phyloP scores from a whole-genome alignment of 2,888 invertebrate species.

The Chrysodeixis includens region DNA sequence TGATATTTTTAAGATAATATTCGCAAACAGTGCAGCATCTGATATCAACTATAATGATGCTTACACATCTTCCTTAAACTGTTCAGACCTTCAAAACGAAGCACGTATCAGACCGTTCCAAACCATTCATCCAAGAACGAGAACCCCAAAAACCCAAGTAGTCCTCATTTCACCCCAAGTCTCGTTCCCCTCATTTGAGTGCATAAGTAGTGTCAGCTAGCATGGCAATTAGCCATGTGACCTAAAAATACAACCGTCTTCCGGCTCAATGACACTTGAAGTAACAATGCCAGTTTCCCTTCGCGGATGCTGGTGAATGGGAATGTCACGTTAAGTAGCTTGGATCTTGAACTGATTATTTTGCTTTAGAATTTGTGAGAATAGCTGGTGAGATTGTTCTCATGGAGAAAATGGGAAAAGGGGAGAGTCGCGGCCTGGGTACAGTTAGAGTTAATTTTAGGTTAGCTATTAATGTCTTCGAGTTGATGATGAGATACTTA shows the following conservation, averaged over 20 bases:
- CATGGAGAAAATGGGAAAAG: too few species aligned
- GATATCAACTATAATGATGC: too few species aligned
- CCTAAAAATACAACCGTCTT: constrained; percentile 48
- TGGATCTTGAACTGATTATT: background rate
- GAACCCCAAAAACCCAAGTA: constrained; percentile 14
- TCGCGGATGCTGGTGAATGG: background rate
- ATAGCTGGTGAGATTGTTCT: too few species aligned
- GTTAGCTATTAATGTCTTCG: too few species aligned
- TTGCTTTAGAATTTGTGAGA: background rate
- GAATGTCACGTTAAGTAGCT: background rate
- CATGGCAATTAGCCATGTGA: constrained; percentile 45
- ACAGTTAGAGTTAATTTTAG: too few species aligned
- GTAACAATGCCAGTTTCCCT: constrained; percentile 41
- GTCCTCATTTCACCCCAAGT: background rate
- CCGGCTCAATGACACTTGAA: constrained; percentile 35
- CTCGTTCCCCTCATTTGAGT: constrained; percentile 28
- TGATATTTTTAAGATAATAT: too few species aligned
- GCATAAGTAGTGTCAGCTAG: constrained; percentile 33
- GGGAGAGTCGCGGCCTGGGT: too few species aligned
- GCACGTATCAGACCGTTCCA: background rate
- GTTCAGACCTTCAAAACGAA: background rate
- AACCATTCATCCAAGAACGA: background rate
- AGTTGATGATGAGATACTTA: too few species aligned
- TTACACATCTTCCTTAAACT: background rate
- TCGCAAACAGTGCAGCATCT: too few species aligned